Base-by-base conservation (phyloP, 2,888 invertebrate species). In the Amphimallon solstitiale region DNA sequence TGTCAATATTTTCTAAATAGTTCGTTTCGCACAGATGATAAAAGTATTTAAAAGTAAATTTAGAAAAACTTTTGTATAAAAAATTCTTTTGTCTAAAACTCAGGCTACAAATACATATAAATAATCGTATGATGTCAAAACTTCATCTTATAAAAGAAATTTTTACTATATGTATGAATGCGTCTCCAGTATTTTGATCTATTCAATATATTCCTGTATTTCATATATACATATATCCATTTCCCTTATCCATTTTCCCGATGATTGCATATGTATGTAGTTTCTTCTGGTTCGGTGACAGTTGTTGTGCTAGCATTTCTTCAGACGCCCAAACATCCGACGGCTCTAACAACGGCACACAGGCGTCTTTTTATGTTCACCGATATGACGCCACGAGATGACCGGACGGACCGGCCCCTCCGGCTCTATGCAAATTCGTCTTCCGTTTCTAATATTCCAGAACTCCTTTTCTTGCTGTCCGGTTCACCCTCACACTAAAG, bases 331-430 rank as follows among this genome's bases (percentile, higher is more conserved):
- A n/a, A n/a, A n/a, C 29, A 29, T 29, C 29, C 29, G 29, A n/a
- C 29, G 7, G 29, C 29, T 34, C 60, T 63, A 48, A 67, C 66
- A 66, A 65, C 69, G 73, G n/a, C 19, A 34, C 14, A 48, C n/a
- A 72, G 71, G 74, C 77, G 77, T 80, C 80, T 81, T 81, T 81
- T 81, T 81, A 80, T 80, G 79, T 78, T 75, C 75, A 72, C 77
- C 80, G 75, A 79, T 75, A 80, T 80, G 81, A 80, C 81, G 81
- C 81, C 81, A 77, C 74, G 74, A 76, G 76, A 75, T 72, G 56
- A 59, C 56, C 56, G 56, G 56, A 59, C 43, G 40, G 21, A 14
- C 23, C 40, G 15, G 4, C 17, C 35, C 43, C 56, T 10, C 73
- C 72, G 72, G 52, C 17, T 46, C 56, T 77, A 80, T 80, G 81